These are phyloP conservation scores for Tanaodytes sp. DNA, from an alignment of 2,888 invertebrate species.

Conservation along the genomic window DNA sequence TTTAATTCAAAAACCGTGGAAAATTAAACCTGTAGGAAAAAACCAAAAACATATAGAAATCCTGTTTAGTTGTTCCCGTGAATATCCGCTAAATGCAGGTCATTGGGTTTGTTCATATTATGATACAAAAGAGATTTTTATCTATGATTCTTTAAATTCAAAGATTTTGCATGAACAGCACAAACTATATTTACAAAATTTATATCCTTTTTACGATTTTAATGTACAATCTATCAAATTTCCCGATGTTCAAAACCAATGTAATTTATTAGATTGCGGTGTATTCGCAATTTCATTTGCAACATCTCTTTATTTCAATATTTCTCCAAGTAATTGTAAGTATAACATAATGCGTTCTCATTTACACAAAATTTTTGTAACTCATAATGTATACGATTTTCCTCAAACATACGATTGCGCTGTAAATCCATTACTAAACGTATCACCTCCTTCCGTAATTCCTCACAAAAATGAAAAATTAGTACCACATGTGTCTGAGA, in stretches of 20 bases:
- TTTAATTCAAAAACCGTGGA: no score
- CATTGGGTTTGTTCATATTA: slow-evolving; percentile 26
- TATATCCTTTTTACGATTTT: slow-evolving; percentile 11
- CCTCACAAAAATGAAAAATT: no score
- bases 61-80: no score
- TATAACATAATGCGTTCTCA: slow-evolving; percentile 17
- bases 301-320: slow-evolving; percentile 11
- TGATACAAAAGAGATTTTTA: slow-evolving; percentile 1
- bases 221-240: slow-evolving; percentile 1
- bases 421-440: no score
- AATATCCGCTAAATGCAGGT: background rate
- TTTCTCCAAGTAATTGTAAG: background rate
- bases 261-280: slow-evolving; percentile 27
- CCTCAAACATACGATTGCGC: no score
- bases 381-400: slow-evolving; percentile 7
- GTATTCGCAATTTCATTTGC: slow-evolving; percentile 23
- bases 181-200: slow-evolving; percentile 9
- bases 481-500: no score
- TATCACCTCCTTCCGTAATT: no score
- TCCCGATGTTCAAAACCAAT: slow-evolving; percentile 23
- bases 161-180: slow-evolving; percentile 1
- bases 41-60: no score
- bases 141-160: slow-evolving; percentile 14
- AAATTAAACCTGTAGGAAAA: no score
- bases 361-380: slow-evolving; percentile 21